Evolutionary conservation across 2,797 vertebrate species (phyloP).

Genomic region (Poeciliopsis paucimaculata): DNA sequence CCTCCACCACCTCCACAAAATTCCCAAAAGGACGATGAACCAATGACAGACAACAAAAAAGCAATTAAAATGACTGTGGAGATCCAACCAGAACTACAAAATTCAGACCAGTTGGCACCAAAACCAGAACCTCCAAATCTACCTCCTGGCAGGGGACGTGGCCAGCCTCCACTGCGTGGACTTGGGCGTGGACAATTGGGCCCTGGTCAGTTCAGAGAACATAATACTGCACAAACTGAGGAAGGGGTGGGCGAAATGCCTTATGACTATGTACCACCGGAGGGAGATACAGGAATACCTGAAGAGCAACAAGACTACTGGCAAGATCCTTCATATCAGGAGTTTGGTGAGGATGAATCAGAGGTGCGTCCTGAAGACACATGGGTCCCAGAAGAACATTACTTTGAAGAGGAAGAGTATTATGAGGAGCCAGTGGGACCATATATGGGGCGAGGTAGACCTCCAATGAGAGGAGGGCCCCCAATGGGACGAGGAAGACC

Average conservation of each 20-base stretch:
- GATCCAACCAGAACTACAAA: conserved; percentile 44
- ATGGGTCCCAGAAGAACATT: conserved; percentile 85
- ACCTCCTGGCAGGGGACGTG: conserved; percentile 68
- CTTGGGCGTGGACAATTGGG: conserved; percentile 69
- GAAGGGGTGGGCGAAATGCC: conserved; percentile 77
- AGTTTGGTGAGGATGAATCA: conserved; percentile 76
- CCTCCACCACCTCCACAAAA: conserved; percentile 40
- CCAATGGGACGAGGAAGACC: conserved; percentile 41
- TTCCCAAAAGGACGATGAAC: conserved; percentile 46
- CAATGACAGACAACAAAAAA: conserved; percentile 38
- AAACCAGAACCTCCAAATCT: conserved; percentile 52
- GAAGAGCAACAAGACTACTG: conserved; percentile 82
- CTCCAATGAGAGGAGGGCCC: conserved; percentile 41
- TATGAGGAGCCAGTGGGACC: conserved; percentile 82
- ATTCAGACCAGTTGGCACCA: conserved; percentile 43
- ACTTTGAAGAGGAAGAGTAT: conserved; percentile 78
- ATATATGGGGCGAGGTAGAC: conserved; percentile 67
- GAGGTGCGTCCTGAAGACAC: conserved; percentile 75
- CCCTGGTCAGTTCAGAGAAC: conserved; percentile 51
- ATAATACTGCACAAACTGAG: conserved; percentile 35
- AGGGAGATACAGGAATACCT: conserved; percentile 73
- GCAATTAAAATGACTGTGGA: conserved; percentile 40
- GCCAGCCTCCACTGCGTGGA: conserved; percentile 60
- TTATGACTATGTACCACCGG: conserved; percentile 72
- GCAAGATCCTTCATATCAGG: conserved; percentile 80